Evolutionary conservation across 2,888 invertebrate species (phyloP), one percentile per base, ranked within the genome.

Genomic region (Lasioglossum lativentre): DNA sequence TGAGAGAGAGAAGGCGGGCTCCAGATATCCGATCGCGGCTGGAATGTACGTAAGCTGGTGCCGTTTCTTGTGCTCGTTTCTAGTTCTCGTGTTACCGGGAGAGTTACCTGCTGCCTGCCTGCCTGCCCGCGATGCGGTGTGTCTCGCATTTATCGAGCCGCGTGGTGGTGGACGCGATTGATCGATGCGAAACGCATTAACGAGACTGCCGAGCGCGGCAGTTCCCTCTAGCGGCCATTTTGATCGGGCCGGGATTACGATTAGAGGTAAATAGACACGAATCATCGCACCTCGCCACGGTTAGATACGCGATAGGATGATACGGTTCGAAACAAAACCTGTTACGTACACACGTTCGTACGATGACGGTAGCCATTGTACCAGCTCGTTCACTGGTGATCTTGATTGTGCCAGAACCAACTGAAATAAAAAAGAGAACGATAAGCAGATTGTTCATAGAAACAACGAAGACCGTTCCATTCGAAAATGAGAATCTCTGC

Each of bases 21-120:
- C 83, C 88, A 92, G 91, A 91, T 92, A 92, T 90, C 89, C 90
- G 89, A 90, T 90, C 90, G 83, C n/a, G n/a, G n/a, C 87, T 86
- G 90, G 91, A 91, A 92, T 92, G 91, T 89, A 87, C 86, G 82
- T 82, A 80, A 86, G 86, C 76, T 82, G 88, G 82, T 78, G 87
- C 84, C 84, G 82, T 88, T 90, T 88, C 88, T 82, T 83, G 56
- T 72, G 80, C 84, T 85, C 80, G 83, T 86, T 83, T 85, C 81
- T 83, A 86, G 81, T 79, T 87, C 88, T 85, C 86, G 87, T 82
- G 83, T 87, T 90, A 90, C 88, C 76, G 34, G 34, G 75, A 52
- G 84, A 52, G 84, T 83, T 90, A 84, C 83, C 83, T 75, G 72
- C 40, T 42, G 45, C 16, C 16, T 34, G 75, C 40, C n/a, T n/a